Percentiles rank a stretch among this genome's conserved stretches.
phyloP scores from a whole-genome alignment of 2,888 invertebrate genomes.

The Melanostoma mellinum region DNA sequence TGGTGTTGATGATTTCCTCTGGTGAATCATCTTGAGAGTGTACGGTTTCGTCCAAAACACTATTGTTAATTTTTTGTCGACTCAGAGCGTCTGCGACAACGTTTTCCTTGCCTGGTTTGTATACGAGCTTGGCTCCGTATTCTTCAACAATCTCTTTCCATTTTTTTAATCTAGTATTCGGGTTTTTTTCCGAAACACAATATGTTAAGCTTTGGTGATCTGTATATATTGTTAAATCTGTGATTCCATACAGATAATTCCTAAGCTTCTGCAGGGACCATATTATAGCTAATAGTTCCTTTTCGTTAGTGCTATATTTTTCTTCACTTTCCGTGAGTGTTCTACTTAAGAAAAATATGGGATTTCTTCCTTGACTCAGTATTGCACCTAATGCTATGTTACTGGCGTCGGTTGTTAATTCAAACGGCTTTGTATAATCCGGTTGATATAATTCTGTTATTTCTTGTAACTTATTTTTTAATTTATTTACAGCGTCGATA shows the following conservation, averaged over 20 bases:
- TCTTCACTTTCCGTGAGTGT: slow-evolving; percentile 1
- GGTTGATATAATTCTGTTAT: slow-evolving; percentile 27
- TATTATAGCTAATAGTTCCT: background rate
- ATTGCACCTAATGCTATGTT: slow-evolving; percentile 75
- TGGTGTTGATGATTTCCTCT: background rate
- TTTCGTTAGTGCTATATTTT: background rate
- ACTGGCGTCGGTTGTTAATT: slow-evolving; percentile 76
- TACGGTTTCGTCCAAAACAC: slow-evolving; percentile 4
- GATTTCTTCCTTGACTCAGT: slow-evolving; percentile 38
- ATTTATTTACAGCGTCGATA: slow-evolving; percentile 43
- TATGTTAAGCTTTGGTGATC: background rate
- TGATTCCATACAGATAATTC: background rate
- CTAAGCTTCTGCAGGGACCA: background rate
- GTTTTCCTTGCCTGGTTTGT: background rate
- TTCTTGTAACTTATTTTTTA: slow-evolving; percentile 33
- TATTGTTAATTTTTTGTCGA: background rate
- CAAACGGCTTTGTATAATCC: slow-evolving; percentile 52
- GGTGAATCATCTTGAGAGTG: slow-evolving; percentile 2
- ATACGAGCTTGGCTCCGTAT: background rate
- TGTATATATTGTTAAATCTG: background rate
- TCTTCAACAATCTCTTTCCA: slow-evolving; percentile 1
- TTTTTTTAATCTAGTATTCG: slow-evolving; percentile 2
- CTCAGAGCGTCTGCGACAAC: background rate
- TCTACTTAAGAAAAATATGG: slow-evolving; percentile 2
- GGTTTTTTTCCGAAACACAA: slow-evolving; percentile 1